These are phyloP conservation scores for Dicyrtomina minuta DNA, from an alignment of 2,888 invertebrate species.

Conservation along the genomic window DNA sequence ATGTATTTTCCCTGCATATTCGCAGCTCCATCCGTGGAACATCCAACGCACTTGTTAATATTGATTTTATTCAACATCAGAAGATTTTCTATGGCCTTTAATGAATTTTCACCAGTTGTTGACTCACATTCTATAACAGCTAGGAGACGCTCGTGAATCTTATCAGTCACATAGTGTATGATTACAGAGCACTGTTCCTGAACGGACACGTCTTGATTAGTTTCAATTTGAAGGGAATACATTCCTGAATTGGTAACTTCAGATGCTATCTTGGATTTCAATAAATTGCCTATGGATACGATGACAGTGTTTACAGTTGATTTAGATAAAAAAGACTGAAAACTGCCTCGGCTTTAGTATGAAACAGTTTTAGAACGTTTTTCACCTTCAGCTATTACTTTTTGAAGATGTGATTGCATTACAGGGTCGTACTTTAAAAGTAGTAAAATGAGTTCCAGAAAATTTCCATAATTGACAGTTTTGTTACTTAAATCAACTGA, in stretches of 20 bases:
- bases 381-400: no score
- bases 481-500: neutral
- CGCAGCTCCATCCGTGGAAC: neutral
- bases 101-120: neutral
- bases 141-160: neutral
- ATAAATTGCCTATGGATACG: neutral
- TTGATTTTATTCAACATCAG: neutral
- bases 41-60: neutral
- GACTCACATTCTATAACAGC: neutral
- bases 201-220: neutral
- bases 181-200: neutral
- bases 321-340: neutral
- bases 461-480: neutral
- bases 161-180: no score
- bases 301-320: no score
- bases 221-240: no score
- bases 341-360: neutral
- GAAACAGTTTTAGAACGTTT: neutral
- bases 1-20: neutral
- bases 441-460: neutral
- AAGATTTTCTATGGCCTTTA: neutral
- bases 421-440: neutral
- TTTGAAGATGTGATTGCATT: neutral
- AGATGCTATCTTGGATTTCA: no score
- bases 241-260: no score